phyloP scores from a whole-genome alignment of 2,113 vertebrate species.

The Indicator indicator region DNA sequence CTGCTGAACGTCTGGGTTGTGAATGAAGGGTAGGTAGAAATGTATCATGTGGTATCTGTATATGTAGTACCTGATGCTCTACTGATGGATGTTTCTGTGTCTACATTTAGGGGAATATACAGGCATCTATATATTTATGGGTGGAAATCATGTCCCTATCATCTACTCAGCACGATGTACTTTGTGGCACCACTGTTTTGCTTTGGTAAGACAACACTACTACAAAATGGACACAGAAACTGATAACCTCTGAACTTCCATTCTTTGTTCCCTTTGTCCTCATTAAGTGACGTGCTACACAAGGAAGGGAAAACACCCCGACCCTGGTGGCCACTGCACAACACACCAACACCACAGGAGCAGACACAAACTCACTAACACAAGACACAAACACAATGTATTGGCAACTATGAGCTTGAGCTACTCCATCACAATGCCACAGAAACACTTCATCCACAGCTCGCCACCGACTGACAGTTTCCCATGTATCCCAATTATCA shows the following conservation, averaged over 20 bases:
- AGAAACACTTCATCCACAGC: not conserved
- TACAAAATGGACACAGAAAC: not conserved
- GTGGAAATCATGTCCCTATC: not conserved
- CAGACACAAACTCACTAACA: not conserved
- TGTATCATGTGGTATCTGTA: not conserved
- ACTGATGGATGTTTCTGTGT: not conserved
- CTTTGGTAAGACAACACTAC: not conserved
- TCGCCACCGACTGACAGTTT: not conserved
- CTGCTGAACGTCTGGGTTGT: not conserved
- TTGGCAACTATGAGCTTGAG: not conserved
- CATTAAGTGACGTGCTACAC: fast-evolving
- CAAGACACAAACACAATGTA: not conserved
- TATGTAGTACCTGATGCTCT: not conserved
- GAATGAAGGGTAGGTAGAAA: not conserved
- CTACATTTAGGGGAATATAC: too few species aligned
- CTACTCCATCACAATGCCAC: not conserved
- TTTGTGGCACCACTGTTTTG: not conserved
- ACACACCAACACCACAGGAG: not conserved
- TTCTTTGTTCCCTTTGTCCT: not conserved
- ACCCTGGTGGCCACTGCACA: fast-evolving
- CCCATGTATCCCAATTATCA: not conserved
- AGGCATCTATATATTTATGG: fast-evolving
- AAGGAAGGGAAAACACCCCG: not conserved
- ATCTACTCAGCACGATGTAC: not conserved
- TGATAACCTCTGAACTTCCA: not conserved